phyloP scores from a whole-genome alignment of 1,140 invertebrate genomes.

The Planococcus citri region DNA sequence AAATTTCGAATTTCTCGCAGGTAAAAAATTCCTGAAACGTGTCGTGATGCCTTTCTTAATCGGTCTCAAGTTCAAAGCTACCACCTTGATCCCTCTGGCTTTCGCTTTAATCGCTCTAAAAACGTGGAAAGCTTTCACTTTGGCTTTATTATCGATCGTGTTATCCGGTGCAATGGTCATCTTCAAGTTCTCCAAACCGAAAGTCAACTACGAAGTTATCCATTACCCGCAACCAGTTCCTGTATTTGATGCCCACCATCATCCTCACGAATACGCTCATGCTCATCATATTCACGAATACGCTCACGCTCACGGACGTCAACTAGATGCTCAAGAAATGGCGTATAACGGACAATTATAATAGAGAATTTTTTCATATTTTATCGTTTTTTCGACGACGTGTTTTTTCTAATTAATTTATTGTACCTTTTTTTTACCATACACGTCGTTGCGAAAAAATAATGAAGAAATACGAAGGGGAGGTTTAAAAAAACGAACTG shows the following conservation, averaged over 20 bases:
- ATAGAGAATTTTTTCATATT: not conserved
- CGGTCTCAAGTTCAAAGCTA: conserved; percentile 71
- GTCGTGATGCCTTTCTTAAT: conserved; percentile 69
- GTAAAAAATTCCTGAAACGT: conserved; percentile 67
- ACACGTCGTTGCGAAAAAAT: too few relatives aligned
- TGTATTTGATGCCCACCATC: not conserved
- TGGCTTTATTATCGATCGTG: conserved; percentile 65
- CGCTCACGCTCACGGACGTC: conserved; percentile 42
- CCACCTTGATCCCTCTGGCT: conserved; percentile 62
- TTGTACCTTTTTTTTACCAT: too few relatives aligned
- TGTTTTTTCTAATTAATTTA: too few relatives aligned
- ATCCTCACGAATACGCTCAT: conserved; percentile 44
- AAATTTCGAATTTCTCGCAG: conserved; percentile 35
- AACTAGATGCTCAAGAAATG: conserved; percentile 45
- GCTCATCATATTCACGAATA: conserved; percentile 52
- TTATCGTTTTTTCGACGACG: too few relatives aligned
- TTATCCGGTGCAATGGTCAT: conserved; percentile 57
- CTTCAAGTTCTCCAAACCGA: conserved; percentile 72
- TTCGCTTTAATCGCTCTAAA: conserved; percentile 68
- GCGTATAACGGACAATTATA: conserved; percentile 45
- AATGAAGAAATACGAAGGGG: too few relatives aligned
- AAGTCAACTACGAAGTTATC: conserved; percentile 66
- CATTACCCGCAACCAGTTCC: conserved; percentile 57
- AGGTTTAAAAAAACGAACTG: too few relatives aligned
- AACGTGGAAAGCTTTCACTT: conserved; percentile 73